phyloP scores from a whole-genome alignment of 30 jellyfish, hydroid and myxozoan genomes.

The Turritopsis rubra region DNA sequence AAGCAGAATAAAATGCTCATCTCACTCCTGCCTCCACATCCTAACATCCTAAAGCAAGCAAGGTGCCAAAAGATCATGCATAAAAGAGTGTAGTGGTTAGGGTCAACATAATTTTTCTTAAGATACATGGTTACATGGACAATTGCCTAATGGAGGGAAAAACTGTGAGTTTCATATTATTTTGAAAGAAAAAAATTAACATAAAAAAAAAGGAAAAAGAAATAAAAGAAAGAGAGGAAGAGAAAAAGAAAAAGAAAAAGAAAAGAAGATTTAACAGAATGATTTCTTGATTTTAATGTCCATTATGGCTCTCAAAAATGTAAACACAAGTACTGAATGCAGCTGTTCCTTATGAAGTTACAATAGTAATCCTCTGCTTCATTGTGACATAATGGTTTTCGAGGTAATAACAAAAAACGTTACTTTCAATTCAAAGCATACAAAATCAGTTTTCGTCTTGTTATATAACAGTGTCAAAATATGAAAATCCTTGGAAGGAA shows the following conservation, averaged over 20 bases:
- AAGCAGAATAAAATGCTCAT: too few species aligned
- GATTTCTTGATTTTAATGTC: neutral
- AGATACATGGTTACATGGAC: too few species aligned
- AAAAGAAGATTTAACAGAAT: neutral
- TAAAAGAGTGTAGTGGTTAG: too few species aligned
- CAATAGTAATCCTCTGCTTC: neutral
- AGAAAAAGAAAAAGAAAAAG: neutral
- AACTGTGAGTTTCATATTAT: too few species aligned
- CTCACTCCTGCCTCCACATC: too few species aligned
- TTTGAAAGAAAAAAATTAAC: too few species aligned
- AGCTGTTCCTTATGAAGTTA: neutral
- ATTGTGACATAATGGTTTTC: neutral
- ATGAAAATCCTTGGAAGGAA: neutral
- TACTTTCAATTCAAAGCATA: neutral
- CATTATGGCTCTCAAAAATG: neutral
- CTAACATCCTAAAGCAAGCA: too few species aligned
- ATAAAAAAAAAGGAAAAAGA: too few species aligned
- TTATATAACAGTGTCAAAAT: neutral
- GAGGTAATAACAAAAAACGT: neutral
- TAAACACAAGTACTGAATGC: neutral
- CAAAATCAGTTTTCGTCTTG: neutral
- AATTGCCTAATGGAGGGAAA: too few species aligned
- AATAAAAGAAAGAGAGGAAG: too few species aligned
- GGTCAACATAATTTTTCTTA: too few species aligned
- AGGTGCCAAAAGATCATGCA: too few species aligned